Conservation (phyloP, 1,140 invertebrate genomes). For the Meloidogyne exigua region DNA sequence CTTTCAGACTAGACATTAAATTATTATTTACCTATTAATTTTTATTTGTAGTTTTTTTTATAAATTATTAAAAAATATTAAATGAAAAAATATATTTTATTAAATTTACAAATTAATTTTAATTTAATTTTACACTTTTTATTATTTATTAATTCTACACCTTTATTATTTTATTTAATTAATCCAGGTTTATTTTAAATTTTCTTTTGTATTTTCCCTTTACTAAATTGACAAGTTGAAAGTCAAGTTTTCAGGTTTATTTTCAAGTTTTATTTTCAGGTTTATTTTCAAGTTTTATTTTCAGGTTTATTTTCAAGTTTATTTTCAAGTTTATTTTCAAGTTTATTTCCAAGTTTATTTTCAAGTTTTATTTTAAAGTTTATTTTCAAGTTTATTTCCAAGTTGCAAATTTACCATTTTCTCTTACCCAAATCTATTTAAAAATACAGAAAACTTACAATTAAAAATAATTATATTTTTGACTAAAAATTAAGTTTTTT, state of each 20-base stretch:
- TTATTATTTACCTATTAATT: not conserved
- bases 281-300: no score
- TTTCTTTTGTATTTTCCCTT: not conserved
- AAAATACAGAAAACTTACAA: not conserved
- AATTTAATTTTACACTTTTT: not conserved
- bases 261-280: no score
- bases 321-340: not conserved
- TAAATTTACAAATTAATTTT: not conserved
- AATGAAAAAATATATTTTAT: not conserved
- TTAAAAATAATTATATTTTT: no score
- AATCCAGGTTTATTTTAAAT: not conserved
- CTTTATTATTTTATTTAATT: conserved; percentile 9
- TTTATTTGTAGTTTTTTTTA: no score
- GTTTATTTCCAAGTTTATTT: no score
- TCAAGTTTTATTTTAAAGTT: no score
- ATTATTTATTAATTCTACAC: not conserved
- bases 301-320: not conserved
- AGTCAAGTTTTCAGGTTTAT: no score
- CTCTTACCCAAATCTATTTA: no score
- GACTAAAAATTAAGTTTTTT: conserved; percentile 3
- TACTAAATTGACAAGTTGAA: not conserved
- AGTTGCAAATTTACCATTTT: no score
- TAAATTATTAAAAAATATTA: not conserved
- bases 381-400: no score
- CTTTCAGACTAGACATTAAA: no score